Base-by-base conservation (phyloP, 2,113 vertebrate species). In the Myotis lucifugus region DNA sequence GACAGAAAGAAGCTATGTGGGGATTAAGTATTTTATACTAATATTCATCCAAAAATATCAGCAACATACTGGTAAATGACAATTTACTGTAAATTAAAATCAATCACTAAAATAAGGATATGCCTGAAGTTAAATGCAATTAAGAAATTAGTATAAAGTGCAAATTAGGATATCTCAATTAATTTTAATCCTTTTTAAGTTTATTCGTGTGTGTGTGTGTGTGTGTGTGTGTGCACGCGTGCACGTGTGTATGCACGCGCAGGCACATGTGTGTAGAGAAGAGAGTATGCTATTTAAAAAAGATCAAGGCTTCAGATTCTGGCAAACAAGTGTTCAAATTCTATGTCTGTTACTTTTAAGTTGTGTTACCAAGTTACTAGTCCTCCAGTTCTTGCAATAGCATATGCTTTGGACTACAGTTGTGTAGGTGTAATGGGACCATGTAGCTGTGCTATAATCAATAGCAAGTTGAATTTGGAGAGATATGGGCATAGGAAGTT, bases 11-110 rank as follows among this genome's bases (percentile, higher is more conserved):
- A 95, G 11, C n/a, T 96, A 13, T 94, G 91, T 88, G 37, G 78
- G 85, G 83, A 94, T 96, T 95, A 73, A 90, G 48, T 82, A 69
- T 90, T 94, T 96, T 96, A 85, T 2, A 70, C 46, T 56, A 88
- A 96, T 91, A 93, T 70, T 89, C 85, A 82, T 85, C 56, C 66
- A 50, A 74, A 82, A 94, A 91, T 48, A 86, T 78, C 82, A 95
- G 29, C 92, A 94, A 87, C 54, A 90, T 59, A 87, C 17, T 85
- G 27, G 93, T 95, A 95, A 88, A 95, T 90, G 52, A 90, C 25
- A 92, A 95, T 95, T 95, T 81, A 34, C 92, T 95, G 32, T 93
- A 93, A 95, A 94, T 95, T 97, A 95, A 95, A 94, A 74, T 84
- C 32, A 87, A 56, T 88, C 70, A 85, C 84, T 96, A 96, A 97